Evolutionary conservation across 2,888 invertebrate species (phyloP), one percentile per base, ranked within the genome.

Genomic region (Smittia aterrima): DNA sequence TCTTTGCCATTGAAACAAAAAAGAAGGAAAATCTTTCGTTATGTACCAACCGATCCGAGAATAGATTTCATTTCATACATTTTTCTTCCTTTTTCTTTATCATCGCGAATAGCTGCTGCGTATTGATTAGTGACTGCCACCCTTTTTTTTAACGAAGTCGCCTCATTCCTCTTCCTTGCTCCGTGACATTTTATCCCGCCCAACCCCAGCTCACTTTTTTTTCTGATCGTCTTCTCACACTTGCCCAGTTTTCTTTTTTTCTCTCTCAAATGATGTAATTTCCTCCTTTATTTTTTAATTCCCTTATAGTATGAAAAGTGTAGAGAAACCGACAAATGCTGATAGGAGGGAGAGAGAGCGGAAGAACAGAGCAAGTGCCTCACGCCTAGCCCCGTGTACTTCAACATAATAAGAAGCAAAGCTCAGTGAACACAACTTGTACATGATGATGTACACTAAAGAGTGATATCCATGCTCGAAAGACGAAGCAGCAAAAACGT

Each of bases 71-170:
- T 54, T 70, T 54, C 27, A 22, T 16, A 7, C 47, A 22, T 47
- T 47, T 68, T 27, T 1, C 16, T 22, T 32, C 67, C 11, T 18
- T 68, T 68, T 22, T 22, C 41, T 68, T 66, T 67, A 27, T 18
- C 58, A 58, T 72, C 72, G 62, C 72, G 72, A 64, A 58, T 58
- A n/a, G 62, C 64, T 72, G 58, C 72, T 72, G 72, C 62, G 72
- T 72, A 72, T 72, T 72, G 72, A 72, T 72, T 72, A 72, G 54
- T n/a, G 41, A n/a, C 67, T 11, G 32, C 72, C 72, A 32, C 40
- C 62, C 38, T 62, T 40, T 72, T 11, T 68, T 70, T 53, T 25
- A 64, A 64, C 64, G 27, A 64, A 64, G 67, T 4, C 67, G 1
- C 40, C 67, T 6, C 67, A 16, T 13, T 16, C 67, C 38, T 11